A percentile compares a stretch with the other conserved stretches of the same genome.
These are phyloP conservation scores for Apis laboriosa DNA, from an alignment of 1,140 invertebrate species.

Conservation along the genomic window DNA sequence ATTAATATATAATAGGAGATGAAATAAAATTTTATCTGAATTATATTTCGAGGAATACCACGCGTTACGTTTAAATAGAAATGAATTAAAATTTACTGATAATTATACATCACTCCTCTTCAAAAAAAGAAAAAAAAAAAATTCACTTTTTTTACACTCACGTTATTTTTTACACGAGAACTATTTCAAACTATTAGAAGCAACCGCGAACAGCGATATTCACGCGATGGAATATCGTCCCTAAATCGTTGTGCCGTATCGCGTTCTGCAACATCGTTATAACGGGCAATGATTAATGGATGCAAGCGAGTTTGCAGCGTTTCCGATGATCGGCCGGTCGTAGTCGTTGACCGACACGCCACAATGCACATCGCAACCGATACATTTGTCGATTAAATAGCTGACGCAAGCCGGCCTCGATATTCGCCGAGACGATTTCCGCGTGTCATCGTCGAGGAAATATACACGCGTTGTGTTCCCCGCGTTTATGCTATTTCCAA, in stretches of 20 bases:
- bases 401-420: background rate
- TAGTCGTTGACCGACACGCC: background rate
- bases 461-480: background rate
- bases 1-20: too few species aligned
- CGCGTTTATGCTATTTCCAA: conserved; percentile 15
- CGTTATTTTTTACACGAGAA: too few species aligned
- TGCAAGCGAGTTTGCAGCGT: conserved; percentile 20
- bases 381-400: conserved; percentile 38
- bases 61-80: too few species aligned
- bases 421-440: conserved; percentile 28
- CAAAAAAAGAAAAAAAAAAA: too few species aligned
- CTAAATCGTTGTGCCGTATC: background rate
- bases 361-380: conserved; percentile 20
- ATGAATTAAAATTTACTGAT: too few species aligned
- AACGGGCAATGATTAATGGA: conserved; percentile 31
- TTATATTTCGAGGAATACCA: too few species aligned
- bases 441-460: conserved; percentile 19
- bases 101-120: too few species aligned
- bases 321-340: conserved; percentile 30
- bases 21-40: too few species aligned
- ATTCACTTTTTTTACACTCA: too few species aligned
- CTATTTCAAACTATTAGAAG: too few species aligned
- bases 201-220: background rate
- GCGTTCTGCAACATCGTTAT: background rate
- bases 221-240: background rate